Evolutionary conservation across 2,888 invertebrate species (phyloP), one percentile per base, ranked within the genome.

Genomic region (Leptinotarsa tumamoca): DNA sequence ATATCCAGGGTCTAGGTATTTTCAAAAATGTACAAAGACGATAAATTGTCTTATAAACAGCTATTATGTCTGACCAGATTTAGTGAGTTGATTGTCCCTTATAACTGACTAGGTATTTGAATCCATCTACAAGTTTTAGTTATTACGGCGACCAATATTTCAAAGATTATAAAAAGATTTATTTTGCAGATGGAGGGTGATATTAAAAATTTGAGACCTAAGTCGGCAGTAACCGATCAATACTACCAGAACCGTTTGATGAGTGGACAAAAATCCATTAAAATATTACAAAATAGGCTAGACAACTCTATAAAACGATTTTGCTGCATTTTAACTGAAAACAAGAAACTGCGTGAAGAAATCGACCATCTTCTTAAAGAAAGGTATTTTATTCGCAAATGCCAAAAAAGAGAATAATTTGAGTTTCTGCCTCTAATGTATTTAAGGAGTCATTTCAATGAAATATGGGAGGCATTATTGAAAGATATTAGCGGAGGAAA

Each of bases 311-410:
- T 94, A 83, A 94, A 94, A 85, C 93, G 93, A 83, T 95, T 95
- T 86, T 95, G 95, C 87, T 90, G 91, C 4, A 92, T 95, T 23
- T 91, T 95, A 76, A 91, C 94, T 3, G 93, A 94, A 76, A 96
- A 96, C 86, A 90, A 91, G 72, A 91, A 90, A 81, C 90, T 96
- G 83, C 89, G 97, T 33, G 91, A 93, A 15, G 94, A 95, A 83
- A 96, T 98, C 69, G 95, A 97, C 84, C 92, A 94, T 79, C 90
- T 96, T 81, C 87, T 97, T 1, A 93, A 94, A 78, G 96, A 97
- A 88, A 91, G 94, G 93, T 92, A 84, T 85, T 79, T 73, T n/a
- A 7, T 17, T 43, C 13, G 13, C 10, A 43, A 43, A 13, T 43
- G 61, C 14, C 14, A 63, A 13, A n/a, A 15, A 10, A 4, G 49